Percentiles rank a stretch among this genome's conserved stretches.
phyloP scores from a whole-genome alignment of 2,113 vertebrate species.

The Phoxinus phoxinus region DNA sequence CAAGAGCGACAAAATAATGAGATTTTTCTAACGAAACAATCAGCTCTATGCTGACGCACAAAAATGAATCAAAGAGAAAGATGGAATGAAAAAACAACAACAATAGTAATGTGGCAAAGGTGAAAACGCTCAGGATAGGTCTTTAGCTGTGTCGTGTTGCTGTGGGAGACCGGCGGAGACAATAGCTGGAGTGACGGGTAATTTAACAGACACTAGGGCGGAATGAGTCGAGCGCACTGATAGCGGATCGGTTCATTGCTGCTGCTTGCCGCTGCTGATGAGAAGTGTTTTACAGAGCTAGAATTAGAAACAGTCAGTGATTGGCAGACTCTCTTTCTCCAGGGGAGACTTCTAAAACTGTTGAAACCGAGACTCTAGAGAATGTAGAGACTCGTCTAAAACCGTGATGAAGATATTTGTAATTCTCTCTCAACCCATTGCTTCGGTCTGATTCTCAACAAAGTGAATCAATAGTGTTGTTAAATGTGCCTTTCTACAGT shows the following conservation, averaged over 20 bases:
- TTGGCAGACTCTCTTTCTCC: conserved; percentile 40
- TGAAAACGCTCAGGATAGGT: not conserved
- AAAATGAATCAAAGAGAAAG: conserved; percentile 7
- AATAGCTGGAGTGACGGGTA: conserved; percentile 29
- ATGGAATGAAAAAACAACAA: conserved; percentile 42
- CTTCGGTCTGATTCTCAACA: not conserved
- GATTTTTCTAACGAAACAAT: not conserved
- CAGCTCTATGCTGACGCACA: not conserved
- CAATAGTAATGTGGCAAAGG: conserved; percentile 51
- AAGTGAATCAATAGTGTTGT: not conserved
- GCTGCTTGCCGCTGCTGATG: not conserved
- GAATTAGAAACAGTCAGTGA: conserved; percentile 53
- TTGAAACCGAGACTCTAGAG: not conserved
- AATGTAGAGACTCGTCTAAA: not conserved
- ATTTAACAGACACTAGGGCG: conserved; percentile 5
- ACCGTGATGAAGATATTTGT: conserved; percentile 4
- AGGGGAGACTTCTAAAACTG: conserved; percentile 27
- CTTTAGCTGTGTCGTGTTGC: not conserved
- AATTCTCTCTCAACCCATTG: not conserved
- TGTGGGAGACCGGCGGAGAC: conserved; percentile 11
- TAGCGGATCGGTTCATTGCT: not conserved
- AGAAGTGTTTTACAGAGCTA: conserved; percentile 46
- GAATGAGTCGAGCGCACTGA: conserved; percentile 18
- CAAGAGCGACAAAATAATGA: not conserved
- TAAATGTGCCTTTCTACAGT: not conserved